These are phyloP conservation scores for Tilapia sparmanii DNA, from an alignment of 2,113 vertebrate species.

Conservation along the genomic window DNA sequence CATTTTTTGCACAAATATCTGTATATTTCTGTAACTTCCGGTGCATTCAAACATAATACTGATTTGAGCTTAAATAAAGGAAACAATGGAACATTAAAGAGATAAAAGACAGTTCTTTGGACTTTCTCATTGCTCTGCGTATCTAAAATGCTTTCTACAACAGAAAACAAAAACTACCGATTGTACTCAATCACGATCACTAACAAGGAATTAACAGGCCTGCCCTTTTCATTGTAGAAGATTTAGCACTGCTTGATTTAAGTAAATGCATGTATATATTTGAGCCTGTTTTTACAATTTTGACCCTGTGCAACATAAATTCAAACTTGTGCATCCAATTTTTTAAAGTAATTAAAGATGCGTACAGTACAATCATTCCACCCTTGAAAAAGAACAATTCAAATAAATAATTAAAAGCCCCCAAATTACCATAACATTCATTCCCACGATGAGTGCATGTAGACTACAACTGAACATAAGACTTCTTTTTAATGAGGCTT, in stretches of 20 bases:
- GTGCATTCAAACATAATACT: not conserved
- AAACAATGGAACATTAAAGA: not conserved
- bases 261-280: not conserved
- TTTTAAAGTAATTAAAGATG: not conserved
- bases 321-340: not conserved
- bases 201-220: not conserved
- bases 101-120: not conserved
- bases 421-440: not conserved
- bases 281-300: not conserved
- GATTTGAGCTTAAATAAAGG: not conserved
- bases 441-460: not conserved
- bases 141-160: not conserved
- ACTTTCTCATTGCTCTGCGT: not conserved
- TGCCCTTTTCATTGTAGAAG: not conserved
- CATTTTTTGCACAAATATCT: not conserved
- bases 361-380: not conserved
- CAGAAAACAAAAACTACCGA: not conserved
- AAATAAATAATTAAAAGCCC: not conserved
- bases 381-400: not conserved
- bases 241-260: not conserved
- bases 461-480: not conserved
- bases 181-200: rapidly evolving
- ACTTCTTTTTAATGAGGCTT: not conserved
- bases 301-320: not conserved
- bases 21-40: not conserved